Evolutionary conservation across 2,888 invertebrate genomes (phyloP).

Genomic region (Orthosia incerta): DNA sequence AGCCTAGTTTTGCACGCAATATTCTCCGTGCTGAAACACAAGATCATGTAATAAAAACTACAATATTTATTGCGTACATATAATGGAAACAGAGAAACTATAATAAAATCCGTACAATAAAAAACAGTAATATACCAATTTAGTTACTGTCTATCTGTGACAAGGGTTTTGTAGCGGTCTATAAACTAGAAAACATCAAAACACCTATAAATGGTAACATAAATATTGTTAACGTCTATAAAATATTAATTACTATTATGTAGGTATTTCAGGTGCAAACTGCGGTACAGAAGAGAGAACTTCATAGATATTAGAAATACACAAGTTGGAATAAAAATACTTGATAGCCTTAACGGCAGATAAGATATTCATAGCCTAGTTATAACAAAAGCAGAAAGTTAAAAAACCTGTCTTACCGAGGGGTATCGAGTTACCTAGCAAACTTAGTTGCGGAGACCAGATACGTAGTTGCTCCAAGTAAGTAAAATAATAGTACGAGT

Average conservation of each 20-base stretch:
- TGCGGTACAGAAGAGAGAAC: not conserved
- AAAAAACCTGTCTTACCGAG: no score
- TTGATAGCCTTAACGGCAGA: not conserved
- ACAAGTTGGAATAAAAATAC: no score
- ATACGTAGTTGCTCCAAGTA: no score
- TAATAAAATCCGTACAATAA: slow-evolving; percentile 45
- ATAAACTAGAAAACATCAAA: slow-evolving; percentile 46
- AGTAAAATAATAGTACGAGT: no score
- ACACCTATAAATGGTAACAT: slow-evolving; percentile 30
- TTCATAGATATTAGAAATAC: not conserved
- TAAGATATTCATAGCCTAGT: not conserved
- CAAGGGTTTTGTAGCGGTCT: slow-evolving; percentile 36
- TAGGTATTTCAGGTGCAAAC: not conserved
- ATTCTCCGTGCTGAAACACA: not conserved
- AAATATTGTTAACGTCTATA: slow-evolving; percentile 13
- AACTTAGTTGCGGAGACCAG: no score
- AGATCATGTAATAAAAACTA: slow-evolving; percentile 46
- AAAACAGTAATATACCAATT: slow-evolving; percentile 45
- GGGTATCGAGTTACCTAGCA: no score
- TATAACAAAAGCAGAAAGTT: not conserved
- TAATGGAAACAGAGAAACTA: slow-evolving; percentile 38
- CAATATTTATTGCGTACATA: slow-evolving; percentile 47
- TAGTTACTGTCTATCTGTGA: slow-evolving; percentile 29
- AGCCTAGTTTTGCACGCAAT: not conserved
- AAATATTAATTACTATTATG: slow-evolving; percentile 31